Conservation (phyloP, 2,888 invertebrate species). For the Trichogramma dendrolimi region DNA sequence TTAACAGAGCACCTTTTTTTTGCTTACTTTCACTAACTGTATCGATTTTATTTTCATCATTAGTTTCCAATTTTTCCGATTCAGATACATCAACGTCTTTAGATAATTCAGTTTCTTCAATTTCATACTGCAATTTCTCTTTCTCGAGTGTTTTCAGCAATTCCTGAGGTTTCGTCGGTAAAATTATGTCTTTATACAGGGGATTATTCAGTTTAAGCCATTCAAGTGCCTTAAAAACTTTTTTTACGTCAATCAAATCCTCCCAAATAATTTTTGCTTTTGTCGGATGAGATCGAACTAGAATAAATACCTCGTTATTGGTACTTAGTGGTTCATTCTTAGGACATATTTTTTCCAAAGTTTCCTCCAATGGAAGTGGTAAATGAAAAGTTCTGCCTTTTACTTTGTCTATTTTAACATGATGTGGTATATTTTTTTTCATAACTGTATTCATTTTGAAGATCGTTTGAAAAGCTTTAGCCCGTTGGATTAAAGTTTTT, state of each 20-base stretch:
- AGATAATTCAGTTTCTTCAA: not conserved
- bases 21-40: not conserved
- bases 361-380: conserved; percentile 42
- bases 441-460: conserved; percentile 38
- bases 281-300: conserved; percentile 39
- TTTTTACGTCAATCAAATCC: conserved; percentile 38
- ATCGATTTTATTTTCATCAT: not conserved
- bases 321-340: conserved; percentile 35
- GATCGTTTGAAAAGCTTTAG: conserved; percentile 45
- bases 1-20: conserved; percentile 12
- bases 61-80: conserved; percentile 1
- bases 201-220: conserved; percentile 40
- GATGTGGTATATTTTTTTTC: conserved; percentile 37
- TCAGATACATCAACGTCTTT: not conserved
- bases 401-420: conserved; percentile 30
- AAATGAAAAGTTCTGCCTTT: conserved; percentile 39
- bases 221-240: conserved; percentile 34
- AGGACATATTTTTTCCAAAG: conserved; percentile 39
- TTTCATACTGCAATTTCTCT: not conserved
- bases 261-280: conserved; percentile 38
- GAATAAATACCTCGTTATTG: conserved; percentile 39
- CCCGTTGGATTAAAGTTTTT: conserved; percentile 38
- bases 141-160: not conserved
- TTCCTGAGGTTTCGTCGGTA: conserved; percentile 29
- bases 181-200: conserved; percentile 33